Evolutionary conservation across 2,113 vertebrate species (phyloP).

Genomic region (Stigmatopora nigra): DNA sequence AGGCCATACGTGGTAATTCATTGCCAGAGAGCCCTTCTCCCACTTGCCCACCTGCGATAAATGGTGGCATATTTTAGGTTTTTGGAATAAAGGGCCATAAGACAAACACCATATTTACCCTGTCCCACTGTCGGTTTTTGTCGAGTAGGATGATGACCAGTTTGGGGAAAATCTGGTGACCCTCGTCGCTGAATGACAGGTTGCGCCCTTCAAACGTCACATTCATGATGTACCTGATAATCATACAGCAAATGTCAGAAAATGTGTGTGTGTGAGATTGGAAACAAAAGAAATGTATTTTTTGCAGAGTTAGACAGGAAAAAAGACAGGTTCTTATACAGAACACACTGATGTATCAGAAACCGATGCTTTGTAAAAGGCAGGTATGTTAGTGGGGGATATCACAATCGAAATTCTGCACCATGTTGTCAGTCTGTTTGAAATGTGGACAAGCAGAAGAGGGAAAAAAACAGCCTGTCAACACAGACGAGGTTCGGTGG

Average conservation of each 20-base stretch:
- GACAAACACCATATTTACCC: slow-evolving; percentile 50
- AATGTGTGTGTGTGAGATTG: neutral
- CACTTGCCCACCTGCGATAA: slow-evolving; percentile 89
- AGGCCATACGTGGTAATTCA: slow-evolving; percentile 98
- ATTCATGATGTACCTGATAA: slow-evolving; percentile 91
- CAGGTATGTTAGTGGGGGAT: neutral
- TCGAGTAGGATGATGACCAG: slow-evolving; percentile 96
- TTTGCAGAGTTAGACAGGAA: neutral
- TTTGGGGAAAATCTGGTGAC: slow-evolving; percentile 98
- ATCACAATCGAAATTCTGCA: neutral
- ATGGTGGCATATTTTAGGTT: slow-evolving; percentile 25
- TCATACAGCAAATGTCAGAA: slow-evolving; percentile 28
- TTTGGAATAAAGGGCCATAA: neutral
- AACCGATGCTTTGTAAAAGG: neutral
- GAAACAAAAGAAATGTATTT: neutral
- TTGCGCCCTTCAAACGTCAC: slow-evolving; percentile 98
- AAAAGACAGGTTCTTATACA: neutral
- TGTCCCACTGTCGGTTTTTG: slow-evolving; percentile 93
- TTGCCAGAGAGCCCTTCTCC: slow-evolving; percentile 89
- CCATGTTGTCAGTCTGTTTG: slow-evolving; percentile 2
- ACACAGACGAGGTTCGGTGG: slow-evolving; percentile 5
- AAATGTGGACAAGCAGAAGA: neutral
- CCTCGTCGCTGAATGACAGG: slow-evolving; percentile 95
- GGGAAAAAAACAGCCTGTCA: neutral
- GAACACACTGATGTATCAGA: neutral